Evolutionary conservation across 2,888 invertebrate genomes (phyloP), one percentile per base, ranked within the genome.

Genomic region (Drosophila emarginata): DNA sequence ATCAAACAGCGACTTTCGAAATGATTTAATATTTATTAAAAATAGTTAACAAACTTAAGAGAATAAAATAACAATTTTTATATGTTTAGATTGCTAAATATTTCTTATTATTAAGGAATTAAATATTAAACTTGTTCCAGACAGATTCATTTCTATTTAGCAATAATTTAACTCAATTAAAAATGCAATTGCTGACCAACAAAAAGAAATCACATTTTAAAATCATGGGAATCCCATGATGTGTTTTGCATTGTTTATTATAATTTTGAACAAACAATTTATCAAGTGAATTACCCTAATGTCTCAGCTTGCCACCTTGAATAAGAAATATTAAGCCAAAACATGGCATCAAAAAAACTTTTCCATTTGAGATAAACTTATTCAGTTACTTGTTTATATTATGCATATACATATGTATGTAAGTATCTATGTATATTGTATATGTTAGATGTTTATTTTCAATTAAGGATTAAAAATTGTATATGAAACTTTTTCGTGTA

Each of bases 401-500:
- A 45, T 11, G 11, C 9, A 32, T 11, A 2, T 32, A 32, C 9
- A 32, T 32, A 32, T 32, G 2, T 9, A 9, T 28, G 6, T 28
- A 28, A 5, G 28, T 28, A 4, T 28, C 1, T 28, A 6, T 5
- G 6, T 28, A 28, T 6, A 6, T 28, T 23, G 28, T 32, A 11
- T 11, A 56, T 64, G 52, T 65, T 36, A 56, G 61, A 36, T 88
- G 78, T 86, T 89, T 82, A 80, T 85, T 87, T 88, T 88, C 79
- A 80, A 87, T 84, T 89, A 87, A 67, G 72, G 68, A 74, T 79
- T 87, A 74, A 74, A 72, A 68, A 57, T 67, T 45, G 11, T 40
- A 28, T 26, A 53, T 40, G 71, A 45, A 45, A 45, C 45, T 21
- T 21, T 4, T 21, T 61, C 50, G 21, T 14, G 40, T 39, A n/a